Percentiles rank a stretch among this genome's conserved stretches.
Conservation (phyloP, 2,113 vertebrate genomes). For the Mesocricetus auratus region DNA sequence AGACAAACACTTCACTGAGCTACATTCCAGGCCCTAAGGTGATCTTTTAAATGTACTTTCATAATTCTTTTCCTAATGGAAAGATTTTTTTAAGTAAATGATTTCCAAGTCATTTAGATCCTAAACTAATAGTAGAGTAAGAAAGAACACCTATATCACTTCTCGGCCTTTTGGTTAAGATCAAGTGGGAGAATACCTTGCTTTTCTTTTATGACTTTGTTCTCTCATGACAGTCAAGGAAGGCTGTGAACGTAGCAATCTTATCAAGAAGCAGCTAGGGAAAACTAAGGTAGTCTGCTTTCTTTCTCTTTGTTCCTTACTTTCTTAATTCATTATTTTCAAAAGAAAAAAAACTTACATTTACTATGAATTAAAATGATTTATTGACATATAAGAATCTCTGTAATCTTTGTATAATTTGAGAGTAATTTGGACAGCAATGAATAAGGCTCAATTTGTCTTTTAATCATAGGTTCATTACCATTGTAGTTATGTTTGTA, state of each 20-base stretch:
- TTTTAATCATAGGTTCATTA: conserved; percentile 77
- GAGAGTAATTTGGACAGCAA: conserved; percentile 42
- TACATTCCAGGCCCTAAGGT: not conserved
- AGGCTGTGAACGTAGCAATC: not conserved
- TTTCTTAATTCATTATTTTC: not conserved
- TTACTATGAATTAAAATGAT: not conserved
- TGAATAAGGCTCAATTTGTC: conserved; percentile 67
- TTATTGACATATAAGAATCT: not conserved
- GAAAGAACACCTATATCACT: not conserved
- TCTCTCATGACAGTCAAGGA: conserved; percentile 21
- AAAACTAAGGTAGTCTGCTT: not conserved
- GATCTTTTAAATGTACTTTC: conserved; percentile 11
- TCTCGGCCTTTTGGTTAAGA: too few relatives aligned
- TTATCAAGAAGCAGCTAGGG: not conserved
- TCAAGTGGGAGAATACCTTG: not conserved
- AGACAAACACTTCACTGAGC: not conserved
- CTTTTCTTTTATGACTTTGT: conserved; percentile 2
- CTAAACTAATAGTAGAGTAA: conserved; percentile 2
- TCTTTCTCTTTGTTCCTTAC: not conserved
- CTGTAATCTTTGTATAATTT: conserved; percentile 18
- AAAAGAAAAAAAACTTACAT: not conserved
- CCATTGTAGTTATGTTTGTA: conserved; percentile 12
- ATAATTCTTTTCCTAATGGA: not conserved
- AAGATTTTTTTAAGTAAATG: conserved; percentile 26
- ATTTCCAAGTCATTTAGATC: not conserved